These are phyloP conservation scores for Isaurus tuberculatus DNA, from an alignment of 92 coral and sea anemone genomes.

Conservation along the genomic window DNA sequence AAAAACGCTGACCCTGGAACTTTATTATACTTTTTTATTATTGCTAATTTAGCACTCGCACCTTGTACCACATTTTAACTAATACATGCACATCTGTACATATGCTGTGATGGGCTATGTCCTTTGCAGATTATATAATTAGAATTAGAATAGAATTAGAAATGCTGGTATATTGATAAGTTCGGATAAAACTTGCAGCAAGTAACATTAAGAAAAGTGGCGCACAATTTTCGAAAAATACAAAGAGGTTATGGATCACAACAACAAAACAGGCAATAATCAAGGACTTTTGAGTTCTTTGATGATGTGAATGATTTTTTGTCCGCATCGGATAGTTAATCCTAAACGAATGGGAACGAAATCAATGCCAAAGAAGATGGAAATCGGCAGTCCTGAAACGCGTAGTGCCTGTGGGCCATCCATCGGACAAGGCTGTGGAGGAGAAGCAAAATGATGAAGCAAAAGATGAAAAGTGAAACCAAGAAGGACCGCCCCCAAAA, in stretches of 20 bases:
- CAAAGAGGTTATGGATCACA: slow-evolving; percentile 54
- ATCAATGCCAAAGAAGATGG: slow-evolving; percentile 3
- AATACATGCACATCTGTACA: too few relatives aligned
- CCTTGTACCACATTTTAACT: too few relatives aligned
- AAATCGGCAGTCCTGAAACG: slow-evolving; percentile 9
- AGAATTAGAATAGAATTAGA: too few relatives aligned
- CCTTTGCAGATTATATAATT: too few relatives aligned
- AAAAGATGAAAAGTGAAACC: too few relatives aligned
- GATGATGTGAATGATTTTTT: slow-evolving; percentile 60
- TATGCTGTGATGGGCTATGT: too few relatives aligned
- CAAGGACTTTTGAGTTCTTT: slow-evolving; percentile 58
- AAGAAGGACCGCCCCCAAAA: slow-evolving; percentile 32
- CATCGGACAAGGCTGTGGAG: slow-evolving; percentile 16
- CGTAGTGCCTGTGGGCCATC: too few relatives aligned
- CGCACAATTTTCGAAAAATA: slow-evolving; percentile 58
- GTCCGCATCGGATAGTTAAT: slow-evolving; percentile 53
- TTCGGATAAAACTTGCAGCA: slow-evolving; percentile 32
- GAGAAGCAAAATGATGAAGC: neutral
- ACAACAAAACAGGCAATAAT: slow-evolving; percentile 66
- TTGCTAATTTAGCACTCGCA: too few relatives aligned
- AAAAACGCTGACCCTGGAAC: too few relatives aligned
- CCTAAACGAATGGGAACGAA: slow-evolving; percentile 53
- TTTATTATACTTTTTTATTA: too few relatives aligned
- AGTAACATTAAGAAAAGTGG: slow-evolving; percentile 66
- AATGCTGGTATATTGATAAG: too few relatives aligned